A percentile compares a stretch with the other conserved stretches of the same genome.
Evolutionary conservation across 2,797 vertebrate genomes (phyloP).

Genomic region (Sebastes hubbsi): DNA sequence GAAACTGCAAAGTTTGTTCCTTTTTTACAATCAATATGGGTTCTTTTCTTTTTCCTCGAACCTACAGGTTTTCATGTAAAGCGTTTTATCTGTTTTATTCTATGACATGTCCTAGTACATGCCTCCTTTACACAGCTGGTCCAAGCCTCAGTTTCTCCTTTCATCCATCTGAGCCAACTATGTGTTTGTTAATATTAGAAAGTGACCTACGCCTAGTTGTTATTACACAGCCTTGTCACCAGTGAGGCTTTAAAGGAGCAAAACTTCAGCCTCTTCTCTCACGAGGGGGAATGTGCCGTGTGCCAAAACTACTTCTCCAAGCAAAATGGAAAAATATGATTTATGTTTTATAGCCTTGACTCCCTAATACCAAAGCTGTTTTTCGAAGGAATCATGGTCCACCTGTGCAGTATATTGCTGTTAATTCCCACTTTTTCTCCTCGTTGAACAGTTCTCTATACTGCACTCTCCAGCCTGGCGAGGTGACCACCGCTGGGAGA

Average conservation of each 20-base stretch:
- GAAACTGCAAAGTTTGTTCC: neutral
- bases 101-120: neutral
- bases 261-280: neutral
- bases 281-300: neutral
- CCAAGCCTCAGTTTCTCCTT: neutral
- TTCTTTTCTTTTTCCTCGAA: neutral
- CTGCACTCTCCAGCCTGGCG: neutral
- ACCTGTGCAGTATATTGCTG: neutral
- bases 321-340: slow-evolving; percentile 8
- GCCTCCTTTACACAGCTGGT: neutral
- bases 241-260: neutral
- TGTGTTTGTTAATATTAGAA: slow-evolving; percentile 52
- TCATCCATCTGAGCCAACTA: slow-evolving; percentile 30
- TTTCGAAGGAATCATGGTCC: neutral
- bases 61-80: neutral
- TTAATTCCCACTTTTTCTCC: neutral
- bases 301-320: neutral
- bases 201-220: neutral
- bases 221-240: slow-evolving; percentile 2
- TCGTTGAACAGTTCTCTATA: neutral
- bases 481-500: neutral
- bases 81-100: neutral
- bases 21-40: neutral
- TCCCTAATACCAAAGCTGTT: slow-evolving; percentile 15
- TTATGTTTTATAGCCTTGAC: slow-evolving; percentile 4